Percentiles rank a stretch among this genome's conserved stretches.
phyloP scores from a whole-genome alignment of 1,140 invertebrate genomes.

The Hyposmocoma kahamanoa region DNA sequence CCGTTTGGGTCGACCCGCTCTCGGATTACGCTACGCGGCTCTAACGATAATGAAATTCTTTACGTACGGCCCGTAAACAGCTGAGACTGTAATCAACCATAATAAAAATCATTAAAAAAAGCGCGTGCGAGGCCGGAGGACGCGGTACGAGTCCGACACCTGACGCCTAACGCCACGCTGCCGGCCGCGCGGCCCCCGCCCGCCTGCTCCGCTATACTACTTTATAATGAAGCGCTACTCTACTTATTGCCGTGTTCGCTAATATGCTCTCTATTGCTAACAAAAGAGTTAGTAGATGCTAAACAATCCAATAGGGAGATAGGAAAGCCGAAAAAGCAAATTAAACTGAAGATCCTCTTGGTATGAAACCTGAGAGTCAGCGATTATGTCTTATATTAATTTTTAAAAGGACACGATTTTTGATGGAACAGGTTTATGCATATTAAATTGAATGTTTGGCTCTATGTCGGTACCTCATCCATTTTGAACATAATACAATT shows the following conservation, averaged over 20 bases:
- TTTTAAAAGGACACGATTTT: too few species aligned
- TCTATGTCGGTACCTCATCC: not conserved
- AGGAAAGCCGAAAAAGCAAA: slow-evolving; percentile 18
- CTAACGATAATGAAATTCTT: slow-evolving; percentile 53
- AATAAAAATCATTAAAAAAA: slow-evolving; percentile 53
- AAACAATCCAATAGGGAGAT: slow-evolving; percentile 12
- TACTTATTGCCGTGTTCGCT: slow-evolving; percentile 8
- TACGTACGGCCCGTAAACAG: slow-evolving; percentile 82
- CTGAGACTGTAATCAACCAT: slow-evolving; percentile 82
- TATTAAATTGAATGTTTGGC: too few species aligned
- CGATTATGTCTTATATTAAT: not conserved
- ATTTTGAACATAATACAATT: too few species aligned
- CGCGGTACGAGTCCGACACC: slow-evolving; percentile 16
- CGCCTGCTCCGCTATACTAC: slow-evolving; percentile 28
- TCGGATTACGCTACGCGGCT: slow-evolving; percentile 38
- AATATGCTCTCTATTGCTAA: slow-evolving; percentile 2
- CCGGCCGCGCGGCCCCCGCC: slow-evolving; percentile 28
- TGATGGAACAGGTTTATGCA: too few species aligned
- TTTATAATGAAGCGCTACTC: slow-evolving; percentile 13
- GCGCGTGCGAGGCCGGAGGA: slow-evolving; percentile 24
- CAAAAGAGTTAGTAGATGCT: not conserved
- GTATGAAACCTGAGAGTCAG: not conserved
- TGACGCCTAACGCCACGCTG: slow-evolving; percentile 3
- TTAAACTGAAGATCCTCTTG: slow-evolving; percentile 2
- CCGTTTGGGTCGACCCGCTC: slow-evolving; percentile 18